These are phyloP conservation scores for Rotaria socialis DNA, from an alignment of 2,888 invertebrate species.

Conservation along the genomic window DNA sequence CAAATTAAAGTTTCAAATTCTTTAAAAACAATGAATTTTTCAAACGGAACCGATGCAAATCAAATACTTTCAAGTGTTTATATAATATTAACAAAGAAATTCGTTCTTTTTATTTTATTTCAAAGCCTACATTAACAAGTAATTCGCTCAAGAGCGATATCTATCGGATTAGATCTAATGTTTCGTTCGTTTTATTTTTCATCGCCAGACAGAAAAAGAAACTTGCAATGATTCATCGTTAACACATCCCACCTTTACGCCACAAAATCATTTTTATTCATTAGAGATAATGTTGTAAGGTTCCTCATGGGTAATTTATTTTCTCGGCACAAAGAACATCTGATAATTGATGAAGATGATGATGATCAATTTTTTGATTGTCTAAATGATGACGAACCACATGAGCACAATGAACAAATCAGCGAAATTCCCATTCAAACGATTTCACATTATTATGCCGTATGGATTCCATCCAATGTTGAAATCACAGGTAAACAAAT, in stretches of 20 bases:
- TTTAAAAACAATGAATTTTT: too few relatives aligned
- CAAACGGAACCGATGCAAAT: too few relatives aligned
- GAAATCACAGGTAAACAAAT: slow-evolving; percentile 4
- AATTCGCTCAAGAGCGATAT: not conserved
- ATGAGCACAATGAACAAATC: not conserved
- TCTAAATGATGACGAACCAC: slow-evolving; percentile 3
- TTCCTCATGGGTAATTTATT: not conserved
- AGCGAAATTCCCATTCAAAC: not conserved
- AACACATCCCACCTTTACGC: not conserved
- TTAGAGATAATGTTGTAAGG: not conserved
- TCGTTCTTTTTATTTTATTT: too few relatives aligned
- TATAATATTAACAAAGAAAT: too few relatives aligned
- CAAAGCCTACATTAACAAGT: too few relatives aligned
- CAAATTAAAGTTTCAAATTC: too few relatives aligned
- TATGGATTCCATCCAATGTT: not conserved
- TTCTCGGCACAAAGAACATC: not conserved
- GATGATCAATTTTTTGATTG: slow-evolving; percentile 35
- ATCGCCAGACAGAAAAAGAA: not conserved
- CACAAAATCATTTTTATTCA: not conserved
- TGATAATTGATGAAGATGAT: not conserved
- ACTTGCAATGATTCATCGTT: not conserved
- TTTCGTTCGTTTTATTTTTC: not conserved
- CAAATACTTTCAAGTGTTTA: too few relatives aligned
- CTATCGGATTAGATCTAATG: not conserved
- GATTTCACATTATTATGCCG: slow-evolving; percentile 27